Evolutionary conservation across 2,113 vertebrate species (phyloP).

Genomic region (Tetrax tetrax): DNA sequence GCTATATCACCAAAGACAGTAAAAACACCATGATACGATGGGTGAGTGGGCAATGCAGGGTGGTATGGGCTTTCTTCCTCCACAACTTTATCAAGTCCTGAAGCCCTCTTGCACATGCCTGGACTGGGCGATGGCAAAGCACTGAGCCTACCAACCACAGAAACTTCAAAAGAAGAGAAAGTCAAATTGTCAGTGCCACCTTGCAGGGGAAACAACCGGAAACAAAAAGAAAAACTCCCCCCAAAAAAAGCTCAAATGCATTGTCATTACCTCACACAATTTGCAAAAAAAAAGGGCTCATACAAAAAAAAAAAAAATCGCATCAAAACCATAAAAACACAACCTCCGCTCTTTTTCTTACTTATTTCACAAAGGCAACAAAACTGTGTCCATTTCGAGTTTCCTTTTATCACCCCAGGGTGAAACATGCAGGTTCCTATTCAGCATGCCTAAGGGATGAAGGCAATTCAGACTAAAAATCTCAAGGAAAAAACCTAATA

Average conservation of each 20-base stretch:
- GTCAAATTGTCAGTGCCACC: background rate
- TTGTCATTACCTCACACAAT: background rate
- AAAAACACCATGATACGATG: background rate
- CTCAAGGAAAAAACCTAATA: background rate
- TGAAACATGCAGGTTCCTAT: background rate
- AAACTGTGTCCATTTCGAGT: background rate
- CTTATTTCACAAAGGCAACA: background rate
- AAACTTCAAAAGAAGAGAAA: background rate
- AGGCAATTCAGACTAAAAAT: background rate
- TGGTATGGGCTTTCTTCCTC: background rate
- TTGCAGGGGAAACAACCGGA: background rate
- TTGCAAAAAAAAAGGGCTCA: background rate
- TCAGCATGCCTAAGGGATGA: background rate
- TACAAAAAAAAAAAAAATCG: rapidly evolving
- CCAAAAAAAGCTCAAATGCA: background rate
- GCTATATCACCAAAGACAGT: background rate
- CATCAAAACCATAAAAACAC: background rate
- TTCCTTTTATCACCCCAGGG: background rate
- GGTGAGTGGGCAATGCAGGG: rapidly evolving
- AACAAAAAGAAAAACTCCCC: background rate
- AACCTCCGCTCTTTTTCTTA: background rate
- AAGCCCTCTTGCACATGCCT: background rate
- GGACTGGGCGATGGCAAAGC: background rate
- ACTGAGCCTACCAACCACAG: background rate
- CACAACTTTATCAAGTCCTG: background rate